Percentiles rank a stretch among this genome's conserved stretches.
Conservation (phyloP, 2,113 vertebrate genomes). For the human region DNA sequence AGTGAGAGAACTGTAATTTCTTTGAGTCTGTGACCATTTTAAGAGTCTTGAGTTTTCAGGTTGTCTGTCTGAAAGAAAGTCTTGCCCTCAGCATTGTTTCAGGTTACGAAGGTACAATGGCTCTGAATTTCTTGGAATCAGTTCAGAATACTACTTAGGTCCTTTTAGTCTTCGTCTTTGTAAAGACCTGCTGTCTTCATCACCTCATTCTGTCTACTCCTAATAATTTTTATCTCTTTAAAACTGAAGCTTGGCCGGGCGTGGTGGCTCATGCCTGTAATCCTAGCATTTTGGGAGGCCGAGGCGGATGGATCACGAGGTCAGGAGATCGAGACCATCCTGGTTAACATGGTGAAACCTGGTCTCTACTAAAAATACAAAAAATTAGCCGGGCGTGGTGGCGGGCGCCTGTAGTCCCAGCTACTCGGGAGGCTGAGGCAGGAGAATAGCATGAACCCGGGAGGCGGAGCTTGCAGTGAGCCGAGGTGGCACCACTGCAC, state of each 20-base stretch:
- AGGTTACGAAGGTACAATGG: not conserved
- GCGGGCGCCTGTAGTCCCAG: too few species aligned
- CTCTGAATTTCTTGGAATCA: not conserved
- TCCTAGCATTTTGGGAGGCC: too few species aligned
- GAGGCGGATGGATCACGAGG: too few species aligned
- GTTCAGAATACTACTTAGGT: not conserved
- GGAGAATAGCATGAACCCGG: too few species aligned
- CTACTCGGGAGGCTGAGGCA: too few species aligned
- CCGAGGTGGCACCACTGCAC: too few species aligned
- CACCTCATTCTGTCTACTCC: not conserved
- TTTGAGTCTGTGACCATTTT: not conserved
- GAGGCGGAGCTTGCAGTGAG: too few species aligned
- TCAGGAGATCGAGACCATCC: too few species aligned
- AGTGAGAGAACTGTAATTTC: not conserved
- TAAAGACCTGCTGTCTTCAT: not conserved
- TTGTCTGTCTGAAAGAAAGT: not conserved
- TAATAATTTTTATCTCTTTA: not conserved
- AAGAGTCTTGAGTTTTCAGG: not conserved
- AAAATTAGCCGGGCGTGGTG: too few species aligned
- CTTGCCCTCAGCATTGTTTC: not conserved
- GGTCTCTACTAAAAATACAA: too few species aligned
- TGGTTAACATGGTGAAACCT: too few species aligned
- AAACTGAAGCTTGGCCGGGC: not conserved
- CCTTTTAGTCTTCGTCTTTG: not conserved
- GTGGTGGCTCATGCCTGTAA: too few species aligned